Evolutionary conservation across 2,888 invertebrate species (phyloP), one percentile per base, ranked within the genome.

Genomic region (Drosophila kanekoi): DNA sequence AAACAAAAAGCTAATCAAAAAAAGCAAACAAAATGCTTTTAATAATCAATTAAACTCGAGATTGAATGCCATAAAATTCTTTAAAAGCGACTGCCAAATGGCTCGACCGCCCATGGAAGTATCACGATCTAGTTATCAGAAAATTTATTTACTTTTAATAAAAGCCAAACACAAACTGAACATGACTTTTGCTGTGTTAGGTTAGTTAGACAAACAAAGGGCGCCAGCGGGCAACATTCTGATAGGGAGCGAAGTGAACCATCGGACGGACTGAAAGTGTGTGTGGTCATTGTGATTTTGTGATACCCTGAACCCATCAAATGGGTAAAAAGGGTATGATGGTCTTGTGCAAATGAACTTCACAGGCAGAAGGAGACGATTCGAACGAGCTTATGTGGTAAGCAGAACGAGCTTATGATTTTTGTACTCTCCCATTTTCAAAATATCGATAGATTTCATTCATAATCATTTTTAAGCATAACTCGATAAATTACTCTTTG

Each of bases 111-210:
- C 58, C 48, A 56, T 37, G 51, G 56, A 60, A 64, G 64, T 57
- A 67, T 80, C 61, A 53, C 57, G 77, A 86, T 82, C 73, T 73
- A 45, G 73, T 79, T 82, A 83, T 81, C 77, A 57, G 35, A 52
- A 44, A 77, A 76, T 63, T 78, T 82, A 82, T 86, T 86, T 76
- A 45, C 60, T 80, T 82, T 82, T 86, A 76, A 80, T 78, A 62
- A 67, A 86, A 82, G 71, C 68, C 67, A 68, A 80, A 61, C 63
- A 77, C 35, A 72, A 61, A 64, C 72, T 45, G 53, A 77, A 65
- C 72, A 77, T 60, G 49, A 23, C 40, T 49, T 58, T 58, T 59
- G 61, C 13, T 62, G 66, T 61, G 66, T 56, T 74, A 32, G 48
- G 44, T 76, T 76, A 72, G 72, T 75, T 75, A 72, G 52, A n/a